Evolutionary conservation across 1,140 invertebrate genomes (phyloP).

Genomic region (silkworm (Bombyx mori)): DNA sequence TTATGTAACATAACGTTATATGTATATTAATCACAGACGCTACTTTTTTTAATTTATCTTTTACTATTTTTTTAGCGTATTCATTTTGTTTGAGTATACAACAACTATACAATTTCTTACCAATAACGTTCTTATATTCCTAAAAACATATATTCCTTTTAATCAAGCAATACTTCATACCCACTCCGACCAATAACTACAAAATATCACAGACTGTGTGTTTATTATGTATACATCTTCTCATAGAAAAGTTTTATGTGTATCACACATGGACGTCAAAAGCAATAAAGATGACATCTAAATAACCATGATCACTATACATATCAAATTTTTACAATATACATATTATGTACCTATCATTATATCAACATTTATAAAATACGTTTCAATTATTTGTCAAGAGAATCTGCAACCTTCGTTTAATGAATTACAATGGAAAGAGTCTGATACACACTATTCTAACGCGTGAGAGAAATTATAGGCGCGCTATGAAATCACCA

Average conservation of each 20-base stretch:
- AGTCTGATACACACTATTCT: background rate
- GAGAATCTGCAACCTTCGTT: slow-evolving; percentile 33
- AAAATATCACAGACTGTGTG: slow-evolving; percentile 71
- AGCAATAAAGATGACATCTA: slow-evolving; percentile 64
- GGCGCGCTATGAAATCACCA: slow-evolving; percentile 18
- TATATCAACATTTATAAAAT: slow-evolving; percentile 43
- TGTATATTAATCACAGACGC: slow-evolving; percentile 65
- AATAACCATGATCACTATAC: slow-evolving; percentile 52
- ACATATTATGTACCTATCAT: slow-evolving; percentile 36
- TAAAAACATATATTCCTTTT: slow-evolving; percentile 64
- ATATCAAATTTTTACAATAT: slow-evolving; percentile 50
- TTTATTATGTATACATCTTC: slow-evolving; percentile 71
- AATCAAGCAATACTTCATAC: slow-evolving; percentile 67
- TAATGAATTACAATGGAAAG: background rate
- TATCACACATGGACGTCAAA: slow-evolving; percentile 69
- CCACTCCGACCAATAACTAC: slow-evolving; percentile 68
- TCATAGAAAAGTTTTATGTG: slow-evolving; percentile 66
- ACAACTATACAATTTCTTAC: slow-evolving; percentile 61
- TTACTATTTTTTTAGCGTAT: slow-evolving; percentile 40
- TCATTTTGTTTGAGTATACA: slow-evolving; percentile 53
- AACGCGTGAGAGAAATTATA: too few relatives aligned
- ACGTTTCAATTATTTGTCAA: slow-evolving; percentile 54
- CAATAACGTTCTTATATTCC: slow-evolving; percentile 59
- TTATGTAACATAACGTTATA: slow-evolving; percentile 54
- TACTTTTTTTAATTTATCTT: slow-evolving; percentile 48